phyloP scores from a whole-genome alignment of 2,888 invertebrate species.

The Volucella inflata region DNA sequence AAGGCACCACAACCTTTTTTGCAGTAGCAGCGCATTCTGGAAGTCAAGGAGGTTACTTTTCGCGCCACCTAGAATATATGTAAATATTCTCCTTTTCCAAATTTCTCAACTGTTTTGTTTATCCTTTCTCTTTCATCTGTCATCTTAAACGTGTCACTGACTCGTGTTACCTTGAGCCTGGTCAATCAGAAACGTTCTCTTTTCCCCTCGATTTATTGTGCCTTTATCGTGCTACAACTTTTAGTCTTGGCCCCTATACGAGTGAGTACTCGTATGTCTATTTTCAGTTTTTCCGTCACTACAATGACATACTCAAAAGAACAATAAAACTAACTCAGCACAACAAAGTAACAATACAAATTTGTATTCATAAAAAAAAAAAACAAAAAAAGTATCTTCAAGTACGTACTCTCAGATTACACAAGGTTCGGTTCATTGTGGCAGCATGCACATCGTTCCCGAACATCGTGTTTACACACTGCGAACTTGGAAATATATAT shows the following conservation, averaged over 20 bases:
- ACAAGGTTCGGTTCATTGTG: background rate
- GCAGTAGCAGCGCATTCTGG: no score
- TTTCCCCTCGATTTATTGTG: background rate
- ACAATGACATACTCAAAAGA: no score
- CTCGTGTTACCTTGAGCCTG: slow-evolving; percentile 49
- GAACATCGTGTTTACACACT: background rate
- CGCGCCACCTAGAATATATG: no score
- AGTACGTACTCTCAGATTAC: background rate
- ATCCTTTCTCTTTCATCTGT: no score
- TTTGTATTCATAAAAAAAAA: background rate
- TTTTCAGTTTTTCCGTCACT: no score
- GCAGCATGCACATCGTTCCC: background rate
- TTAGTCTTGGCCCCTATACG: background rate
- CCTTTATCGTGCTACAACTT: background rate
- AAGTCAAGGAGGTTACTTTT: no score
- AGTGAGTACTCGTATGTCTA: no score
- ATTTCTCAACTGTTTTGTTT: no score
- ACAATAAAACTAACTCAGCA: background rate
- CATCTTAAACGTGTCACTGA: slow-evolving; percentile 27
- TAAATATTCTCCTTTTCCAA: no score
- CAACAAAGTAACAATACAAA: background rate
- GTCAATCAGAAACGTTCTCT: slow-evolving; percentile 21
- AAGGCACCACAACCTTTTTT: no score
- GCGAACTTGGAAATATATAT: slow-evolving; percentile 45
- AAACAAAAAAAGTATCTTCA: background rate